Percentiles rank a stretch among this genome's conserved stretches.
These are phyloP conservation scores for Clistopyga incitator DNA, from an alignment of 2,888 invertebrate species.

Conservation along the genomic window DNA sequence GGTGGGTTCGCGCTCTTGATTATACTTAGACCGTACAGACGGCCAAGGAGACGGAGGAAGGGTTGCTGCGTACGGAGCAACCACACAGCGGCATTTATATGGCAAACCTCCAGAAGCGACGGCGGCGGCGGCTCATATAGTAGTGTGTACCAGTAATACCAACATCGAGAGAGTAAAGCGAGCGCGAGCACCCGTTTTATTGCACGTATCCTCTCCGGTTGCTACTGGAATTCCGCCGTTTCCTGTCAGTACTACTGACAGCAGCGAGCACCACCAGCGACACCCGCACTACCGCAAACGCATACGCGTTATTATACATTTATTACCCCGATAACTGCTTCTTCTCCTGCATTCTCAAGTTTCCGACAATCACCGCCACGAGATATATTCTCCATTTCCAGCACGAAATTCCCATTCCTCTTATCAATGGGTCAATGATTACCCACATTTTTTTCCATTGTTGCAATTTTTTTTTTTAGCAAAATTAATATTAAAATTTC, in stretches of 20 bases:
- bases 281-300: slow-evolving; percentile 22
- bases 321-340: slow-evolving; percentile 9
- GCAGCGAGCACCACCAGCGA: slow-evolving; percentile 2
- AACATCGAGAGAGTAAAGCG: slow-evolving; percentile 30
- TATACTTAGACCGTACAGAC: slow-evolving; percentile 11
- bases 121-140: background rate
- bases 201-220: slow-evolving; percentile 68
- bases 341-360: background rate
- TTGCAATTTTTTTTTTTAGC: too few relatives aligned
- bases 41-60: slow-evolving; percentile 1
- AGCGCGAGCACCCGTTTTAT: slow-evolving; percentile 66
- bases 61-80: slow-evolving; percentile 23
- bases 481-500: too few relatives aligned
- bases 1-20: slow-evolving; percentile 38
- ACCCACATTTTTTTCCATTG: too few relatives aligned
- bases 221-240: slow-evolving; percentile 67
- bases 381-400: background rate
- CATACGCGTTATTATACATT: slow-evolving; percentile 22
- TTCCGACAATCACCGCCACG: background rate
- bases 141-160: slow-evolving; percentile 19
- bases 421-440: too few relatives aligned
- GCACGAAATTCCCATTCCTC: too few relatives aligned
- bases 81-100: slow-evolving; percentile 1
- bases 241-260: slow-evolving; percentile 57
- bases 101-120: slow-evolving; percentile 44